Evolutionary conservation across 30 jellyfish, hydroid and myxozoan genomes (phyloP).

Genomic region (Hydra vulgaris): DNA sequence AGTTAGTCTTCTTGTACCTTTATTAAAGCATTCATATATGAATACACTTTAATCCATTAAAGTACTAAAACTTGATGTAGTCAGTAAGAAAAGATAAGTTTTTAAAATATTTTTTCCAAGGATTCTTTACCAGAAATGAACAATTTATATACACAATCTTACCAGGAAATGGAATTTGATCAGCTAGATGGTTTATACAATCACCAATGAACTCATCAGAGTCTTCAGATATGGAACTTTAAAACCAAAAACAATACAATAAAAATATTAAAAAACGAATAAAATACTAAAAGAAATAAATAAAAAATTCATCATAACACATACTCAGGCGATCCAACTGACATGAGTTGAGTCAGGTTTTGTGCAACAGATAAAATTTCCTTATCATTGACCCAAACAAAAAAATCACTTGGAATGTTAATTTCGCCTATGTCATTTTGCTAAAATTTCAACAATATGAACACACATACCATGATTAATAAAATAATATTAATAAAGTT

Average conservation of each 20-base stretch:
- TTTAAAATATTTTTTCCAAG: no score
- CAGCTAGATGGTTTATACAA: neutral
- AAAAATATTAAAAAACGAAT: neutral
- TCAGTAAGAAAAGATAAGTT: neutral
- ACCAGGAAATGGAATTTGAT: neutral
- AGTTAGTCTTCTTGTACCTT: no score
- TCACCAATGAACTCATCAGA: neutral
- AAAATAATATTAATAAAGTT: no score
- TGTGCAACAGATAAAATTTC: no score
- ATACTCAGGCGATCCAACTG: no score
- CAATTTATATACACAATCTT: neutral
- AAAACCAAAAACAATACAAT: neutral
- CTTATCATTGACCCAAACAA: neutral
- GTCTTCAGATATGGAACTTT: neutral
- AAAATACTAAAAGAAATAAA: neutral
- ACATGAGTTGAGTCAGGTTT: no score
- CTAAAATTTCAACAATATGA: neutral
- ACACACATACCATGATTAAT: neutral
- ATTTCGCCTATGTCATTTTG: neutral
- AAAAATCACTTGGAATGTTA: neutral
- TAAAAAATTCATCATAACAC: no score
- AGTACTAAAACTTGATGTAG: no score
- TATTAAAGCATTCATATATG: no score
- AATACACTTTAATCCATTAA: no score
- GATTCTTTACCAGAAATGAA: no score